These are phyloP conservation scores for Caenorhabditis angaria DNA, from an alignment of 2,888 invertebrate genomes.

Conservation along the genomic window DNA sequence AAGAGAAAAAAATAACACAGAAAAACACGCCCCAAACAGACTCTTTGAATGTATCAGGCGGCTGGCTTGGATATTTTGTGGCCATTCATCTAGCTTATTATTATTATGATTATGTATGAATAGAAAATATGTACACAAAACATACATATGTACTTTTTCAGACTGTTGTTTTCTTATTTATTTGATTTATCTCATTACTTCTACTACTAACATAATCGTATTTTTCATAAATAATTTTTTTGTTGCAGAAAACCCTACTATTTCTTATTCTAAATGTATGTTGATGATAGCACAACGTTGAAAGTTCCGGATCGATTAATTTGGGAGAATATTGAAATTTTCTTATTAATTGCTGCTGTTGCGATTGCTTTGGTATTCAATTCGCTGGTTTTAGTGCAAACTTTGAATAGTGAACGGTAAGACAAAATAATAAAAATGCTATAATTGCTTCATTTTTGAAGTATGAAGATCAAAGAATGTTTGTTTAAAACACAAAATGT, in stretches of 20 bases:
- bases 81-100: neutral
- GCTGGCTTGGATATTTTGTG: neutral
- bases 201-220: neutral
- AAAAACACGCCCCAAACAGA: slow-evolving; percentile 1
- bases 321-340: slow-evolving; percentile 13
- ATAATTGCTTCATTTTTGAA: too few species aligned
- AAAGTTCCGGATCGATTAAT: slow-evolving; percentile 8
- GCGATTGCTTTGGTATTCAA: slow-evolving; percentile 10
- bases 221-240: neutral
- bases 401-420: slow-evolving; percentile 4
- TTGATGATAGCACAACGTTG: too few species aligned
- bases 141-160: neutral
- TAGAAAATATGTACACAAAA: neutral
- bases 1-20: slow-evolving; percentile 1
- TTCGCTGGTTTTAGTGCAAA: slow-evolving; percentile 3
- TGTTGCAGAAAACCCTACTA: neutral
- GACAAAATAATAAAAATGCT: too few species aligned
- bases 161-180: neutral
- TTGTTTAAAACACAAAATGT: too few species aligned
- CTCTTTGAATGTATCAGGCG: slow-evolving; percentile 1
- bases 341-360: slow-evolving; percentile 1
- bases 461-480: too few species aligned
- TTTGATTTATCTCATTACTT: neutral
- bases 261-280: neutral
- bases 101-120: neutral